Percentiles rank a stretch among this genome's conserved stretches.
Evolutionary conservation across 92 coral and sea anemone genomes (phyloP).

Genomic region (Epizoanthus rinbou): DNA sequence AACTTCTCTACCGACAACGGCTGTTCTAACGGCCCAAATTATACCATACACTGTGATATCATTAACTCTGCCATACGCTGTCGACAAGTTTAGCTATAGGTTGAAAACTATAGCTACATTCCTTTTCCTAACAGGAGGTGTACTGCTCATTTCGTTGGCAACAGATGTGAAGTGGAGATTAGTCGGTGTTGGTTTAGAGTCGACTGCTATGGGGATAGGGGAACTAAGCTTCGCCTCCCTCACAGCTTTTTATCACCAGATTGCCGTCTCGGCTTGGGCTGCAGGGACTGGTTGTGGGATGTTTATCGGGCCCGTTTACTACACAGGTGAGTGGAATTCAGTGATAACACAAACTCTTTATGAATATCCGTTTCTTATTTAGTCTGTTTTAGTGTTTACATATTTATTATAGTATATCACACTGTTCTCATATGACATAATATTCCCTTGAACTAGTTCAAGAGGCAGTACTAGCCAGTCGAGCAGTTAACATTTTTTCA

Average conservation of each 20-base stretch:
- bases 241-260: neutral
- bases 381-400: too few species aligned
- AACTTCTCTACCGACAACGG: neutral
- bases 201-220: neutral
- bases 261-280: neutral
- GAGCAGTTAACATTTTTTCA: too few species aligned
- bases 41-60: neutral
- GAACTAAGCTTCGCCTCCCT: neutral
- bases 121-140: neutral
- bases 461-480: too few species aligned
- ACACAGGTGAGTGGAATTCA: neutral
- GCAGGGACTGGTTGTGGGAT: neutral
- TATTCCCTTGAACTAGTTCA: too few species aligned
- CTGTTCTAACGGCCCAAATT: neutral
- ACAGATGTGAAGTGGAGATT: neutral
- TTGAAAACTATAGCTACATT: neutral
- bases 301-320: neutral
- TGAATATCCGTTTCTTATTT: neutral
- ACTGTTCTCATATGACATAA: too few species aligned
- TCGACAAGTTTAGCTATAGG: neutral
- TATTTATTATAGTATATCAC: too few species aligned
- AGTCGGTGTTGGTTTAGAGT: neutral
- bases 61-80: neutral
- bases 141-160: neutral
- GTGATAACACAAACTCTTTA: neutral